phyloP scores from a whole-genome alignment of 2,113 vertebrate genomes.

The Phrynosoma blainvillii region DNA sequence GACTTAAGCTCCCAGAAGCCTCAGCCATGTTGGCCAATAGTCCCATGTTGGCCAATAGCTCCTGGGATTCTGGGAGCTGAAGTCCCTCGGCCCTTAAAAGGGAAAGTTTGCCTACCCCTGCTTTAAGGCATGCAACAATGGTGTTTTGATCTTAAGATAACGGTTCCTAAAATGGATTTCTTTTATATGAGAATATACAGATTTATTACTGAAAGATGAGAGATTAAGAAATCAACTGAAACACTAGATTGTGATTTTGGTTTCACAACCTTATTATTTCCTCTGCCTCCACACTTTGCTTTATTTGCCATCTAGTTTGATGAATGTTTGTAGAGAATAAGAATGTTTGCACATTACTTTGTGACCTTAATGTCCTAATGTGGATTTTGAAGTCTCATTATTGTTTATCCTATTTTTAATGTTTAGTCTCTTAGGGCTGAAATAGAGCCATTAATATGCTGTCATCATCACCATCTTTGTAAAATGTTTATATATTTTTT shows the following conservation, averaged over 20 bases:
- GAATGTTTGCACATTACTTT: background rate
- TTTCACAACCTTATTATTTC: background rate
- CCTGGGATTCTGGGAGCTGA: no score
- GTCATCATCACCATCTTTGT: background rate
- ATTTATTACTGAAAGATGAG: background rate
- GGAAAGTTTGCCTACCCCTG: no score
- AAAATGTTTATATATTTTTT: background rate
- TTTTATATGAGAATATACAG: background rate
- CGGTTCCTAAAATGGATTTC: background rate
- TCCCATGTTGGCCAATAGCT: no score
- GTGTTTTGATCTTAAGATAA: background rate
- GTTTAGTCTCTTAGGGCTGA: background rate
- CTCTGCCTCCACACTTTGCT: background rate
- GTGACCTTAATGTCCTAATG: background rate
- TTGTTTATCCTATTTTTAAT: background rate
- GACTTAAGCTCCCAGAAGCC: no score
- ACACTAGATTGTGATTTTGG: background rate
- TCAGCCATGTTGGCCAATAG: no score
- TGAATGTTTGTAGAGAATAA: background rate
- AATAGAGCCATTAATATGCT: no score
- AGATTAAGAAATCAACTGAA: background rate
- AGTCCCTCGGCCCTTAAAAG: no score
- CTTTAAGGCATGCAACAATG: no score
- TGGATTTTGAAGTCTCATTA: background rate
- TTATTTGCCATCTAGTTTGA: background rate